Base-by-base conservation (phyloP, 2,113 vertebrate species). In the Otolemur garnettii region DNA sequence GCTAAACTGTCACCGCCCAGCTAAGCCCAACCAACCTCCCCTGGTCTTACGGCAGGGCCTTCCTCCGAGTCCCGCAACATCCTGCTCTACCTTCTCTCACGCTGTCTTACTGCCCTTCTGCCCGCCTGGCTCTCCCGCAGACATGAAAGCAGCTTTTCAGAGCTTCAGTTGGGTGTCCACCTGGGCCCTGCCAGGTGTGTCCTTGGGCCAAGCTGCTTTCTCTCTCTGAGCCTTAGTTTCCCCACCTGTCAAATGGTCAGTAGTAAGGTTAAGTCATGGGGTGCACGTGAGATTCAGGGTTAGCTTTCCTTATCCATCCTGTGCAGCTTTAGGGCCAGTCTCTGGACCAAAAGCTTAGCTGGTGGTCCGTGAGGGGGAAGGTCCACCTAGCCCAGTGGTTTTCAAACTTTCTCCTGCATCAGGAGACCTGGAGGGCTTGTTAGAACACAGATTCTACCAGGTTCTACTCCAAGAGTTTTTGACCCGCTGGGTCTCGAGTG, bases 201-300 rank as follows among this genome's bases (percentile, higher is more conserved):
- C 53, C 22, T 62, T 30, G 33, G 75, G 33, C 26, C 62, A 50
- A 57, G 22, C 5, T 0, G 2, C 5, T 50, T 68, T 79, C 81
- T 30, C 26, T 72, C 35, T 82, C 50, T 82, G 35, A 60, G 64
- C 59, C 57, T 75, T 38, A 26, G 30, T 66, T 64, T 84, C 30
- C 33, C 64, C 84, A 60, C 66, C 75, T 83, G 53, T 85, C 38
- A 94, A n/a, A 60, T 87, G 93, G 80, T 53, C 9, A 59, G 42
- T 17, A 33, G 42, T n/a, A 6, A 42, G 10, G 62, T 12, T 13
- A 0, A 2, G 26, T 5, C 4, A 7, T 4, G 11, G 38, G 69
- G 2, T 2, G 1, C 50, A 1, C 28, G 12, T 28, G 30, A 30
- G 60, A 50, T 1, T 72, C 55, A 5, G 0, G 1, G 42, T 42